Evolutionary conservation across 2,113 vertebrate species (phyloP).

Genomic region (Halcyon senegalensis): DNA sequence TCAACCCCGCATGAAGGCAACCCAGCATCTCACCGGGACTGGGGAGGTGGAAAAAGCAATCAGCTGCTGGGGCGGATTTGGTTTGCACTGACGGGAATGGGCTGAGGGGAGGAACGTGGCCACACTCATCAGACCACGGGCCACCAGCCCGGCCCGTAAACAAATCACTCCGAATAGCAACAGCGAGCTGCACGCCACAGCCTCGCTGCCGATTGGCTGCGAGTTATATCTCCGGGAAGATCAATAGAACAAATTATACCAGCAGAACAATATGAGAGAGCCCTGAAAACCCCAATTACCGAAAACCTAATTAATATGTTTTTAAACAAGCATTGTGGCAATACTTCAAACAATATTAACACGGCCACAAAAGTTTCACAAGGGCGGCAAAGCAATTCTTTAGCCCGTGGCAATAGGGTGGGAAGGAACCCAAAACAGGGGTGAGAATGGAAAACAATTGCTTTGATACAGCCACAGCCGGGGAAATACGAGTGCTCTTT

Average conservation of each 20-base stretch:
- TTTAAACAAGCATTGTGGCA: constrained; percentile 40
- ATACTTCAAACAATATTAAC: neutral
- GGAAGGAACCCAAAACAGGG: constrained; percentile 2
- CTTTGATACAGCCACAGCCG: neutral
- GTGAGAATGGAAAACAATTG: neutral
- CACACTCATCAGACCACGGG: neutral
- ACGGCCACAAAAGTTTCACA: neutral
- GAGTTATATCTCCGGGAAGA: neutral
- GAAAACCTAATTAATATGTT: constrained; percentile 36
- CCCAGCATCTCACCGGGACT: rapidly evolving
- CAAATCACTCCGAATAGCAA: neutral
- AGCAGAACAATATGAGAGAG: neutral
- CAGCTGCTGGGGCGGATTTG: neutral
- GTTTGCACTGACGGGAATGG: rapidly evolving
- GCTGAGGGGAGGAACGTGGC: neutral
- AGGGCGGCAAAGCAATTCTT: neutral
- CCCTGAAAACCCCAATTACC: constrained; percentile 47
- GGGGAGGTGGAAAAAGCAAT: neutral
- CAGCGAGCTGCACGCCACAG: neutral
- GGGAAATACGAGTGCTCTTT: neutral
- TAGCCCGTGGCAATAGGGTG: neutral
- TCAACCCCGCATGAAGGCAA: rapidly evolving
- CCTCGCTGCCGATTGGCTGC: neutral
- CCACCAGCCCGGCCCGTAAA: neutral
- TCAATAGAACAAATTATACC: constrained; percentile 49